Conservation (phyloP, 1,140 invertebrate species). For the Heliconius melpomene region DNA sequence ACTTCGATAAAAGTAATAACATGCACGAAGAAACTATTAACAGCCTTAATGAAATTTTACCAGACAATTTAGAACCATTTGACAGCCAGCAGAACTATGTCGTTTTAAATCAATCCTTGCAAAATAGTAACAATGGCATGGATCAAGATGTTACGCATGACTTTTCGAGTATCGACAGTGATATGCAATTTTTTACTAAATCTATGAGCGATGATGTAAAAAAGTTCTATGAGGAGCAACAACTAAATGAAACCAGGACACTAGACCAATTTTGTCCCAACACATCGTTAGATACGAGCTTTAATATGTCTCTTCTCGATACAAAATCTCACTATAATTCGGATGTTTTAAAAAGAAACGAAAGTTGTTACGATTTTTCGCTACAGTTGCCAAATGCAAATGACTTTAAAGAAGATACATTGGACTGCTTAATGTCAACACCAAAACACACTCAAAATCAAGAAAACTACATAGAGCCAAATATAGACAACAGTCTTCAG, state of each 20-base stretch:
- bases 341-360: constrained; percentile 60
- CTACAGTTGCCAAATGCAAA: constrained; percentile 59
- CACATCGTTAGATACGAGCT: constrained; percentile 64
- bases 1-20: constrained; percentile 54
- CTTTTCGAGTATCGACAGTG: constrained; percentile 72
- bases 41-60: constrained; percentile 68
- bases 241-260: constrained; percentile 57
- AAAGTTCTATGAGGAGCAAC: constrained; percentile 74
- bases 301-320: constrained; percentile 70
- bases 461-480: constrained; percentile 45
- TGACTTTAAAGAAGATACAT: constrained; percentile 66
- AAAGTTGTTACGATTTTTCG: constrained; percentile 68
- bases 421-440: constrained; percentile 69
- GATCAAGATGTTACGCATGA: constrained; percentile 63
- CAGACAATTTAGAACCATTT: constrained; percentile 71
- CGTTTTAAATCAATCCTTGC: constrained; percentile 58
- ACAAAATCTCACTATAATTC: constrained; percentile 64
- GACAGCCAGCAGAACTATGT: constrained; percentile 68
- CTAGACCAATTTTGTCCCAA: constrained; percentile 69
- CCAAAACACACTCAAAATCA: constrained; percentile 58
- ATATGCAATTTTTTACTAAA: constrained; percentile 76
- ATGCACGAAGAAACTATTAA: constrained; percentile 64
- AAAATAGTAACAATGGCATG: constrained; percentile 54
- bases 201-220: constrained; percentile 76
- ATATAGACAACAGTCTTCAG: constrained; percentile 53